phyloP scores from a whole-genome alignment of 23 tunicate species.

The Phallusia fumigata region DNA sequence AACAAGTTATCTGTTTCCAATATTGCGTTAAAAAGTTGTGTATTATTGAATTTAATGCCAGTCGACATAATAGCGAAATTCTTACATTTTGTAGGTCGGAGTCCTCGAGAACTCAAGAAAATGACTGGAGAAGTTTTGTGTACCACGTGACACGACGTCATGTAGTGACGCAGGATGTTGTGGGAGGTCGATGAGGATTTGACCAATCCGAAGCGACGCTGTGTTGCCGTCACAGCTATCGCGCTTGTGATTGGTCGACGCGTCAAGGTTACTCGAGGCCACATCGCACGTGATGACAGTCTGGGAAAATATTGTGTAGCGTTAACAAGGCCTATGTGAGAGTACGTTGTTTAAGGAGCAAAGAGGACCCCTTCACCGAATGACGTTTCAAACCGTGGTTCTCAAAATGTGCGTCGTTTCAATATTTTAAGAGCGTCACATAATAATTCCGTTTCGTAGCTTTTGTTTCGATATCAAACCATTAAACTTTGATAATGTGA shows the following conservation, averaged over 20 bases:
- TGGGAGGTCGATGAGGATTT: slow-evolving; percentile 60
- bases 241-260: slow-evolving; percentile 55
- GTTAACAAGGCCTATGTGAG: background rate
- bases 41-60: too few relatives aligned
- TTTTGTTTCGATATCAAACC: too few relatives aligned
- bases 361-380: too few relatives aligned
- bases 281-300: slow-evolving; percentile 44
- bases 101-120: slow-evolving; percentile 57
- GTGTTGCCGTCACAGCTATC: slow-evolving; percentile 37
- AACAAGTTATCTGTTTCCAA: too few relatives aligned
- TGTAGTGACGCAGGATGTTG: slow-evolving; percentile 86
- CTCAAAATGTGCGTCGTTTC: too few relatives aligned
- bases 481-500: too few relatives aligned
- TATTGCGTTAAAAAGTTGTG: too few relatives aligned
- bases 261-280: slow-evolving; percentile 39
- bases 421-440: too few relatives aligned
- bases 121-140: slow-evolving; percentile 62
- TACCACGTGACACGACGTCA: slow-evolving; percentile 75
- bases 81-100: slow-evolving; percentile 60
- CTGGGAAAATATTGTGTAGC: slow-evolving; percentile 10
- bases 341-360: too few relatives aligned
- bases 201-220: slow-evolving; percentile 50
- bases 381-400: too few relatives aligned
- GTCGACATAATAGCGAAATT: too few relatives aligned
- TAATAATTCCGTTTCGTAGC: too few relatives aligned